Evolutionary conservation across 2,113 vertebrate genomes (phyloP).

Genomic region (Mobula birostris): DNA sequence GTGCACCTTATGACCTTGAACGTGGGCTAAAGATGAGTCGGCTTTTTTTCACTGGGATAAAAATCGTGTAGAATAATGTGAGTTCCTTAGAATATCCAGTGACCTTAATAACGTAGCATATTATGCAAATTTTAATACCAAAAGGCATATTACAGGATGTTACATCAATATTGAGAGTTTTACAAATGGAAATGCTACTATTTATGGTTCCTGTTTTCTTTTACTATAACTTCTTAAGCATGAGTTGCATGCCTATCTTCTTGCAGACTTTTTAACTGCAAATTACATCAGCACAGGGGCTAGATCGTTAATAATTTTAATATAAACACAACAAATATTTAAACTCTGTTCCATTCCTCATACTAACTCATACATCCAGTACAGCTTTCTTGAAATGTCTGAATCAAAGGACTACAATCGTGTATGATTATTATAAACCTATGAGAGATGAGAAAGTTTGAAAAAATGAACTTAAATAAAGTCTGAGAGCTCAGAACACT

Average conservation of each 20-base stretch:
- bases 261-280: slow-evolving; percentile 7
- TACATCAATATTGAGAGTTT: too few species aligned
- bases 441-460: background rate
- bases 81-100: slow-evolving; percentile 23
- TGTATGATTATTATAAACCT: background rate
- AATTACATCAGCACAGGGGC: background rate
- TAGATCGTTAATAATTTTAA: slow-evolving; percentile 30
- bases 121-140: slow-evolving; percentile 8
- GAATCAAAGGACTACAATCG: background rate
- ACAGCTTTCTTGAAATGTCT: background rate
- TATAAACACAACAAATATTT: slow-evolving; percentile 22
- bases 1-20: background rate
- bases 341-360: slow-evolving; percentile 10
- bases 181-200: background rate
- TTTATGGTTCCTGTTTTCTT: background rate
- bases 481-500: background rate
- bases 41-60: background rate
- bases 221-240: background rate
- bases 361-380: background rate
- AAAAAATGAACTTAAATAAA: background rate
- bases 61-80: background rate
- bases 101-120: background rate
- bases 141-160: background rate
- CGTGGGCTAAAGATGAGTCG: background rate
- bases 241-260: slow-evolving; percentile 1